These are phyloP conservation scores for Temnothorax unifasciatus DNA, from an alignment of 2,888 invertebrate species.

Conservation along the genomic window DNA sequence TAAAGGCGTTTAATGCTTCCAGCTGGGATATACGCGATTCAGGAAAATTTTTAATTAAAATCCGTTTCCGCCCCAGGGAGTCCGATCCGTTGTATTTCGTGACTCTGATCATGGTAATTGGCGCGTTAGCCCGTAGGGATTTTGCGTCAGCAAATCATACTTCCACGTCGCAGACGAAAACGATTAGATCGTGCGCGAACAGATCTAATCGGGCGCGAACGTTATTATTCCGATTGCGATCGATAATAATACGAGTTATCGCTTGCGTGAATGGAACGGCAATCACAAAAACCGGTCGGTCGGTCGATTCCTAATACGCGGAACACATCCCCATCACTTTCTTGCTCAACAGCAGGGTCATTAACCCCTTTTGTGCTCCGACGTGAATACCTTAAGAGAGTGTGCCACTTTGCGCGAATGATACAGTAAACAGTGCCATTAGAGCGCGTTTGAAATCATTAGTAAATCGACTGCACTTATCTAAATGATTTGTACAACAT, in stretches of 20 bases:
- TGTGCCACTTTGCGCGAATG: slow-evolving; percentile 36
- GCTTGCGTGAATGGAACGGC: slow-evolving; percentile 19
- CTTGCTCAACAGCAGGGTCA: slow-evolving; percentile 44
- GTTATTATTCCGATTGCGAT: not conserved
- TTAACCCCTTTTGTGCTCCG: slow-evolving; percentile 27
- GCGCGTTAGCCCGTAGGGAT: slow-evolving; percentile 7
- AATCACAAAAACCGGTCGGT: slow-evolving; percentile 23
- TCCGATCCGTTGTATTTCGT: slow-evolving; percentile 6
- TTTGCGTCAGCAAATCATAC: slow-evolving; percentile 8
- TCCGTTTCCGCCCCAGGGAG: not conserved
- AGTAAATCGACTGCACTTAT: slow-evolving; percentile 25
- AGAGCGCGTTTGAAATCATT: slow-evolving; percentile 21
- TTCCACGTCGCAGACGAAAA: not conserved
- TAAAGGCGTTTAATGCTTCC: not conserved
- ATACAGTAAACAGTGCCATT: slow-evolving; percentile 42
- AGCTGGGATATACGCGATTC: not conserved
- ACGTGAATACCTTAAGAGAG: slow-evolving; percentile 37
- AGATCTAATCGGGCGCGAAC: not conserved
- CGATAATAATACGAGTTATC: slow-evolving; percentile 9
- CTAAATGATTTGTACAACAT: slow-evolving; percentile 34
- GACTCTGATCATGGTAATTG: slow-evolving; percentile 22
- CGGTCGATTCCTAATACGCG: slow-evolving; percentile 7
- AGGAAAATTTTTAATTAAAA: slow-evolving; percentile 45
- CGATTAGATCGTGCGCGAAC: slow-evolving; percentile 4
- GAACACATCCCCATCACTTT: slow-evolving; percentile 44